Percentiles rank a stretch among this genome's conserved stretches.
Conservation (phyloP, 92 coral and sea anemone genomes). For the Hydrozoanthus gracilis region DNA sequence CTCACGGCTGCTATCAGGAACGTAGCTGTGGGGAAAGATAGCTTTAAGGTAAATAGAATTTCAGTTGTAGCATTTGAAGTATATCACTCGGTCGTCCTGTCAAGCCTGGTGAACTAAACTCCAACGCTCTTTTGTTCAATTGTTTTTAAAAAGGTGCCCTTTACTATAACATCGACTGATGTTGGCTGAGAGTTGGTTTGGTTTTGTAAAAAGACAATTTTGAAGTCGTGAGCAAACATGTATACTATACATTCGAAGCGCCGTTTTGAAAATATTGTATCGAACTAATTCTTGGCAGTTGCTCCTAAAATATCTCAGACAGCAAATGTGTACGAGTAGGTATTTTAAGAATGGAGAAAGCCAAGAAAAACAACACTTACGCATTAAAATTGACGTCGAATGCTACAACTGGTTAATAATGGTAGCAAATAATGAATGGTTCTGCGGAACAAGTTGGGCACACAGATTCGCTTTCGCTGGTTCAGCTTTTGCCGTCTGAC, state of each 20-base stretch:
- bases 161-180: no score
- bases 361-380: constrained; percentile 16
- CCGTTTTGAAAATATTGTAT: neutral
- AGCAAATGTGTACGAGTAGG: neutral
- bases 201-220: neutral
- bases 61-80: neutral
- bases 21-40: constrained; percentile 11
- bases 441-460: neutral
- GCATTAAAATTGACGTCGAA: neutral
- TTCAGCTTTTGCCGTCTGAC: neutral
- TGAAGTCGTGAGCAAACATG: neutral
- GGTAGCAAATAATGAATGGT: neutral
- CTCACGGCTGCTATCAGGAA: constrained; percentile 37
- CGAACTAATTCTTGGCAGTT: neutral
- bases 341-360: constrained; percentile 1
- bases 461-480: neutral
- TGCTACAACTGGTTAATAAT: neutral
- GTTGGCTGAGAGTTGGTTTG: no score
- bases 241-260: neutral
- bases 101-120: neutral
- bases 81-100: neutral
- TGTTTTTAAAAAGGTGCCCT: no score
- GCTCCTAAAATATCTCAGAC: neutral
- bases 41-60: neutral
- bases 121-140: no score